These are phyloP conservation scores for Drosophila kurseongensis DNA, from an alignment of 1,140 invertebrate species.

Conservation along the genomic window DNA sequence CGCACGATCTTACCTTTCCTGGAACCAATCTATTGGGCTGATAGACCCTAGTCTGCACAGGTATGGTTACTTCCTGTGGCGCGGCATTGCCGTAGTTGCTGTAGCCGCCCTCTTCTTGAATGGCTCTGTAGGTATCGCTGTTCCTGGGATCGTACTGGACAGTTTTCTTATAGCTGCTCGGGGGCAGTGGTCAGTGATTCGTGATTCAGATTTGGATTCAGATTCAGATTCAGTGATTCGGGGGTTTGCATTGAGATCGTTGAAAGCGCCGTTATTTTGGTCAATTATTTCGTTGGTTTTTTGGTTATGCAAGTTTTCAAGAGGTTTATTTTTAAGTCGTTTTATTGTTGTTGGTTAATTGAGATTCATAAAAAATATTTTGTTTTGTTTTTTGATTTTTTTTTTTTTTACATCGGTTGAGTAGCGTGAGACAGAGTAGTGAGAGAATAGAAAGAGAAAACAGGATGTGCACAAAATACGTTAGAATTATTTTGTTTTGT, in stretches of 20 bases:
- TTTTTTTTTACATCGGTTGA: constrained; percentile 79
- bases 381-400: constrained; percentile 59
- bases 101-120: constrained; percentile 90
- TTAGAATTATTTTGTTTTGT: constrained; percentile 84
- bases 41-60: constrained; percentile 91
- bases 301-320: constrained; percentile 66
- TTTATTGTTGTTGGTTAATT: constrained; percentile 51
- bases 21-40: constrained; percentile 87
- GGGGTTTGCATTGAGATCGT: constrained; percentile 69
- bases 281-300: constrained; percentile 46
- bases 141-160: constrained; percentile 92
- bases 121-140: constrained; percentile 93
- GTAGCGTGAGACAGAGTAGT: constrained; percentile 82
- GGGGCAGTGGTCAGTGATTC: constrained; percentile 38
- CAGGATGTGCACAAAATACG: constrained; percentile 84
- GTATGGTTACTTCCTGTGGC: constrained; percentile 87
- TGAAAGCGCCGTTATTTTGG: constrained; percentile 73
- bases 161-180: constrained; percentile 88
- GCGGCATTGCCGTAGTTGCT: constrained; percentile 84
- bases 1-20: constrained; percentile 86
- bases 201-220: constrained; percentile 8
- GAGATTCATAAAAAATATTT: constrained; percentile 55
- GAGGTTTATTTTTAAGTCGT: constrained; percentile 52
- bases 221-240: constrained; percentile 15
- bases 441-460: constrained; percentile 84